Conservation (phyloP, 1,140 invertebrate species). For the Popillia japonica region DNA sequence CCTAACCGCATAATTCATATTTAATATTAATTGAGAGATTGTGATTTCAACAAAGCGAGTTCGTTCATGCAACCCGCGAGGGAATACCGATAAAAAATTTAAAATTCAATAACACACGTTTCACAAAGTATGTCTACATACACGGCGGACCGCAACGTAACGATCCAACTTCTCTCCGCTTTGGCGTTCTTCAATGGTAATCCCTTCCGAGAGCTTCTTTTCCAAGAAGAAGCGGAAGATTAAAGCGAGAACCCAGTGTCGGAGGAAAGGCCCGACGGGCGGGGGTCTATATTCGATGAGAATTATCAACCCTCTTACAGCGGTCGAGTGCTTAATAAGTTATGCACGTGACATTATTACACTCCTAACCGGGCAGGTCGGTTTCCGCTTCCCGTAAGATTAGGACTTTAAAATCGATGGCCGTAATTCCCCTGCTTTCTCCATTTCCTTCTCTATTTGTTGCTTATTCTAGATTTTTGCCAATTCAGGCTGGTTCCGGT, state of each 20-base stretch:
- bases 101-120: no score
- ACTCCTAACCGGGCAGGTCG: not conserved
- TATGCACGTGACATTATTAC: constrained; percentile 10
- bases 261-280: not conserved
- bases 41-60: no score
- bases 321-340: not conserved
- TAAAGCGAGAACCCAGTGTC: not conserved
- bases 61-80: no score
- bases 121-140: no score
- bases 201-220: not conserved
- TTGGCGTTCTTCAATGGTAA: no score
- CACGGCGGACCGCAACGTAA: no score
- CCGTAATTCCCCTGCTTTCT: not conserved
- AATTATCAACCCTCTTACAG: not conserved
- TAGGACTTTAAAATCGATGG: not conserved
- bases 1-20: no score
- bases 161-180: no score
- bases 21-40: no score
- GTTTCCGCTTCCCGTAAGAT: not conserved
- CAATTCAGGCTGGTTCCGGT: no score
- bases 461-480: not conserved
- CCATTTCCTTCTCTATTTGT: not conserved
- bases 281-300: not conserved
- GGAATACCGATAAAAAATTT: no score
- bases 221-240: not conserved